phyloP scores from a whole-genome alignment of 1,140 invertebrate species.

The Drosophila subpulchrella region DNA sequence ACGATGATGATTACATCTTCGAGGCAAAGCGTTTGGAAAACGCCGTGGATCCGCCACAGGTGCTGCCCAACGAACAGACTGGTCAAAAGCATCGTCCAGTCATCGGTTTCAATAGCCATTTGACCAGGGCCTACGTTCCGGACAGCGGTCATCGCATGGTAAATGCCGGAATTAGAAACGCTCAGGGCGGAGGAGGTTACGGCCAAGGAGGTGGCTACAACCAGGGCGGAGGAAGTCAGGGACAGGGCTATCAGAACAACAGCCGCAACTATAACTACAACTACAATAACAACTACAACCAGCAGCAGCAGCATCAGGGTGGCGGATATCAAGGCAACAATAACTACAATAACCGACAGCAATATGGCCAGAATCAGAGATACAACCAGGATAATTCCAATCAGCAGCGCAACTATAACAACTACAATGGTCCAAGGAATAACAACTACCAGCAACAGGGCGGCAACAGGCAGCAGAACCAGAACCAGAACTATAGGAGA shows the following conservation, averaged over 20 bases:
- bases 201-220: slow-evolving; percentile 19
- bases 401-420: slow-evolving; percentile 50
- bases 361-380: slow-evolving; percentile 40
- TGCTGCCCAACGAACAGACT: slow-evolving; percentile 89
- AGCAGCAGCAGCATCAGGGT: slow-evolving; percentile 21
- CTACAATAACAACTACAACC: slow-evolving; percentile 37
- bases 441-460: slow-evolving; percentile 42
- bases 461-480: slow-evolving; percentile 26
- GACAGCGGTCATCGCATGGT: slow-evolving; percentile 42
- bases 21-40: slow-evolving; percentile 89
- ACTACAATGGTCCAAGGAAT: slow-evolving; percentile 46
- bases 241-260: slow-evolving; percentile 41
- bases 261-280: slow-evolving; percentile 41
- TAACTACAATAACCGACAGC: slow-evolving; percentile 33
- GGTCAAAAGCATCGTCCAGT: slow-evolving; percentile 60
- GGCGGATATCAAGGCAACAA: slow-evolving; percentile 29
- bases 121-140: slow-evolving; percentile 28
- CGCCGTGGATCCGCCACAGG: slow-evolving; percentile 89
- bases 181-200: slow-evolving; percentile 24
- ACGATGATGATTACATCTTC: slow-evolving; percentile 91
- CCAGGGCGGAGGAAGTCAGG: slow-evolving; percentile 12
- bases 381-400: slow-evolving; percentile 36
- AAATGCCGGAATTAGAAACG: slow-evolving; percentile 38
- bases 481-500: slow-evolving; percentile 55
- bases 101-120: slow-evolving; percentile 58